Conservation (phyloP, 2,888 invertebrate species). For the Yponomeuta plumbellus region DNA sequence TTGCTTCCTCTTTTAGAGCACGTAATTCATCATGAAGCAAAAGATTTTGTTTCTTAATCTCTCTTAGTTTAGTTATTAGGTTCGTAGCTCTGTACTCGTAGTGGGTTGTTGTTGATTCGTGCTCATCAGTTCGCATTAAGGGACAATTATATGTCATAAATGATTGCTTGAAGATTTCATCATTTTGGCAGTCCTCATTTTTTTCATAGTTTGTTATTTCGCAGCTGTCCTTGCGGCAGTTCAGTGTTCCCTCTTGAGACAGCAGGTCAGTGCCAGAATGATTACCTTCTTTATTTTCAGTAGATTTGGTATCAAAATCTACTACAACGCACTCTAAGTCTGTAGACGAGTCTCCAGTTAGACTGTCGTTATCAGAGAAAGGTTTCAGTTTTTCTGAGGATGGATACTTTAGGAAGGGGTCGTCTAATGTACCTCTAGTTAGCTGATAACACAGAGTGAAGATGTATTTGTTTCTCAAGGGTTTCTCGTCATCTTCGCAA, state of each 20-base stretch:
- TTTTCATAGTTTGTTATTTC: neutral
- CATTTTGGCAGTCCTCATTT: neutral
- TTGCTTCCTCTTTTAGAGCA: constrained; percentile 41
- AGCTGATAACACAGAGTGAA: constrained; percentile 59
- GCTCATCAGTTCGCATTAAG: neutral
- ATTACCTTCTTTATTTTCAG: constrained; percentile 16
- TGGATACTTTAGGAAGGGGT: constrained; percentile 51
- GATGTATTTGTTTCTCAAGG: constrained; percentile 53
- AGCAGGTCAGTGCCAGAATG: neutral
- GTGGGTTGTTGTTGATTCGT: constrained; percentile 19
- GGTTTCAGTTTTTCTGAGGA: constrained; percentile 33
- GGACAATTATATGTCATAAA: neutral
- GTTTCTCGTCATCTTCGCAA: constrained; percentile 47
- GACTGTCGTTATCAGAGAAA: constrained; percentile 36
- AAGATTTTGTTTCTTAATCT: constrained; percentile 58
- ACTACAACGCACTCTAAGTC: constrained; percentile 47
- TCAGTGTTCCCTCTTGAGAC: neutral
- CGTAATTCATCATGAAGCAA: constrained; percentile 47
- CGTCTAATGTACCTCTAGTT: constrained; percentile 48
- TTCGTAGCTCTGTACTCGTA: constrained; percentile 51
- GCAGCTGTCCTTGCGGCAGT: neutral
- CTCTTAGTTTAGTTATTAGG: constrained; percentile 52
- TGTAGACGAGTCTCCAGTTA: constrained; percentile 41
- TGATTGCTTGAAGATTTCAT: neutral
- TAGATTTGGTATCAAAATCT: constrained; percentile 33